Percentiles rank a stretch among this genome's conserved stretches.
Conservation (phyloP, 2,113 vertebrate genomes). For the Xiphophorus maculatus region DNA sequence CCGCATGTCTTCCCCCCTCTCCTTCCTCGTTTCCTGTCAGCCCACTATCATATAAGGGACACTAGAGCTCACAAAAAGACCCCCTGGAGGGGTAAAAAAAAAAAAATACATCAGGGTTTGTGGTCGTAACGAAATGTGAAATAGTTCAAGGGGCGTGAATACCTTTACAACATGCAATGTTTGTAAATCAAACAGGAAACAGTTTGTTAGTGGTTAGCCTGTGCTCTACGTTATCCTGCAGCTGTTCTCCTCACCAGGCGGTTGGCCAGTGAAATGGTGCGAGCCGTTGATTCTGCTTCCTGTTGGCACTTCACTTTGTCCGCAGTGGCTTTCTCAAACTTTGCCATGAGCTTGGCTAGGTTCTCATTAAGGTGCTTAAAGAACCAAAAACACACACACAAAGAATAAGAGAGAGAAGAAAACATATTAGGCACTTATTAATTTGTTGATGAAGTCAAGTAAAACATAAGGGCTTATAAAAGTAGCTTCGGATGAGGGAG, state of each 20-base stretch:
- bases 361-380: constrained; percentile 91
- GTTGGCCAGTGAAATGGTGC: constrained; percentile 91
- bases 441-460: constrained; percentile 22
- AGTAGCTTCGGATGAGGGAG: constrained; percentile 25
- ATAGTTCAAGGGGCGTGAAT: too few species aligned
- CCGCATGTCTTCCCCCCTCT: too few species aligned
- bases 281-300: constrained; percentile 87
- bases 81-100: too few species aligned
- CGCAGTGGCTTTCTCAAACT: constrained; percentile 91
- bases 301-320: constrained; percentile 94
- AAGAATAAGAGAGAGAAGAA: constrained; percentile 29
- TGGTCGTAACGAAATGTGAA: too few species aligned
- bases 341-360: constrained; percentile 88
- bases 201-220: too few species aligned
- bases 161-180: too few species aligned
- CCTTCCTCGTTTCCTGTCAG: too few species aligned
- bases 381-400: constrained; percentile 17
- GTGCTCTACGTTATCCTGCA: too few species aligned
- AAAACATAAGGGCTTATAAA: constrained; percentile 25
- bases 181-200: too few species aligned
- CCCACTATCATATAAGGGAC: too few species aligned
- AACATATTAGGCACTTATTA: background rate
- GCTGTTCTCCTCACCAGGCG: constrained; percentile 86
- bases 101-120: too few species aligned
- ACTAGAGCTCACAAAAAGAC: too few species aligned